phyloP scores from a whole-genome alignment of 2,113 vertebrate genomes.

The Emydocephalus ijimae region DNA sequence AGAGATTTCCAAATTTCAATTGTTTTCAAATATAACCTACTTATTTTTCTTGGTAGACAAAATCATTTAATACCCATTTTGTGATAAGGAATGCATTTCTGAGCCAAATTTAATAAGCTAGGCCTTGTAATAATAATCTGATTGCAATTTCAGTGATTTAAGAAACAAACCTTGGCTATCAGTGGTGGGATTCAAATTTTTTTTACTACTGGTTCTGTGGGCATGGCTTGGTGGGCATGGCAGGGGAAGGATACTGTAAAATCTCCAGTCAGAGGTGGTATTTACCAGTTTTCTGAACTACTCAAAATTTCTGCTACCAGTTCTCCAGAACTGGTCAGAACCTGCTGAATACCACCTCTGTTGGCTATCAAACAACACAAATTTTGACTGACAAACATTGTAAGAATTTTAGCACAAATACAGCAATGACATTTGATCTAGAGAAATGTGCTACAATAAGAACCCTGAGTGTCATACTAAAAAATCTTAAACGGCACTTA shows the following conservation, averaged over 20 bases:
- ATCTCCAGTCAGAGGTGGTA: too few relatives aligned
- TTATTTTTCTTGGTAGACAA: neutral
- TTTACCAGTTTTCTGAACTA: too few relatives aligned
- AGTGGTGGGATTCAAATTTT: too few relatives aligned
- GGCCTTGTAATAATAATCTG: neutral
- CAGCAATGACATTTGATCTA: neutral
- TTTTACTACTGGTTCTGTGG: too few relatives aligned
- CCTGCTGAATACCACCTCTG: too few relatives aligned
- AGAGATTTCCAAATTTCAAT: neutral
- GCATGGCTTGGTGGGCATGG: too few relatives aligned
- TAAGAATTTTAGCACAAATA: neutral
- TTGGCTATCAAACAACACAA: neutral
- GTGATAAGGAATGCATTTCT: neutral
- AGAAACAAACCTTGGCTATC: neutral
- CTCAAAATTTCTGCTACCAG: too few relatives aligned
- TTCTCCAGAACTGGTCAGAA: too few relatives aligned
- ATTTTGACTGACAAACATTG: neutral
- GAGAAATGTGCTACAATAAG: neutral
- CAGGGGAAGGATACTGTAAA: too few relatives aligned
- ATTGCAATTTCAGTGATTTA: neutral
- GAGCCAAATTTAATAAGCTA: neutral
- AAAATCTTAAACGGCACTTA: neutral
- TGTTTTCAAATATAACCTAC: neutral
- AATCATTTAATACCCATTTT: neutral
- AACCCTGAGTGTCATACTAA: neutral